These are phyloP conservation scores for Piprites chloris DNA, from an alignment of 2,113 vertebrate species.

Conservation along the genomic window DNA sequence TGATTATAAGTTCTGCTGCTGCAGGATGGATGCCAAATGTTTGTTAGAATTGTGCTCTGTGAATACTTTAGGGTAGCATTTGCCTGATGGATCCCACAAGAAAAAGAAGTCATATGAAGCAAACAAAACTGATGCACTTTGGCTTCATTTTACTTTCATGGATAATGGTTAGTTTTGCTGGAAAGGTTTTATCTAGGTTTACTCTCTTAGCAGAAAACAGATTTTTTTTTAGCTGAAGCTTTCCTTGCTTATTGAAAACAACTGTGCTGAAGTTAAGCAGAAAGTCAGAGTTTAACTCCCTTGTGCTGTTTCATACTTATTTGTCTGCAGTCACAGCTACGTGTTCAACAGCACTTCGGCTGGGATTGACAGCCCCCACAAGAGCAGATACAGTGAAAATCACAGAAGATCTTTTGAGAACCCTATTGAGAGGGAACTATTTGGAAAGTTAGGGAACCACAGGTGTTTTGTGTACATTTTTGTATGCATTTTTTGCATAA, in stretches of 20 bases:
- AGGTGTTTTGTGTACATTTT: rapidly evolving
- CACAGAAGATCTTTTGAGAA: background rate
- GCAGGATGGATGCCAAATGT: conserved; percentile 17
- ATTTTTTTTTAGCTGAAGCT: background rate
- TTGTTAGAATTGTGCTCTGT: background rate
- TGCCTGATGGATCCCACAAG: background rate
- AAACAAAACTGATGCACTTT: conserved; percentile 31
- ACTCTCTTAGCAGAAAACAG: background rate
- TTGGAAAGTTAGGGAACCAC: background rate
- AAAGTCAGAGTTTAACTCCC: background rate
- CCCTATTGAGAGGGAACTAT: background rate
- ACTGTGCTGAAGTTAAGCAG: background rate
- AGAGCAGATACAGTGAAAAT: background rate
- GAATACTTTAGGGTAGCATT: background rate
- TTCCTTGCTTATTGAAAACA: conserved; percentile 9
- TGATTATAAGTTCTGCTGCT: conserved; percentile 21
- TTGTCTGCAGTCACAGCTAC: background rate
- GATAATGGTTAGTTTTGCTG: background rate
- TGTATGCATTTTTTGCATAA: background rate
- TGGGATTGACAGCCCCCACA: background rate
- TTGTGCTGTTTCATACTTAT: background rate
- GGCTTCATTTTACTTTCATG: background rate
- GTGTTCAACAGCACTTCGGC: background rate
- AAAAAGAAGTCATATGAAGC: background rate
- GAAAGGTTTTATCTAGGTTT: conserved; percentile 33